phyloP scores from a whole-genome alignment of 2,888 invertebrate species.

The Molorchus minor region DNA sequence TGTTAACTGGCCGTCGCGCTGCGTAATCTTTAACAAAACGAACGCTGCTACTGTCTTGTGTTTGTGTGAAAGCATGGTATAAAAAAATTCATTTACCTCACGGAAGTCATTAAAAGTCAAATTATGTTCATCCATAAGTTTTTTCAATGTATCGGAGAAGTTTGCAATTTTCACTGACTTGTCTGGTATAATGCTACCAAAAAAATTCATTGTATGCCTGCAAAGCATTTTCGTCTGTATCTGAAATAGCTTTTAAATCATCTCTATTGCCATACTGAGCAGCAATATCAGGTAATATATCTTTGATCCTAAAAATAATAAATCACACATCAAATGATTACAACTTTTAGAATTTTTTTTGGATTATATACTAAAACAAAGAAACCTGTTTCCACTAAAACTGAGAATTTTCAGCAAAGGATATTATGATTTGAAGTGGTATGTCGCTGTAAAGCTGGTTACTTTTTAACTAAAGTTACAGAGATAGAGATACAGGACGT shows the following conservation, averaged over 20 bases:
- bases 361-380: too few species aligned
- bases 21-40: too few species aligned
- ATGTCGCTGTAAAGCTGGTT: neutral
- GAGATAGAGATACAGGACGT: too few species aligned
- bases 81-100: constrained; percentile 37
- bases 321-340: neutral
- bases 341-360: too few species aligned
- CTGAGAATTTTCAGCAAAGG: too few species aligned
- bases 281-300: constrained; percentile 45
- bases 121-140: constrained; percentile 46
- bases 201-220: constrained; percentile 43
- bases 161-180: constrained; percentile 49
- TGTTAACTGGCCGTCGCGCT: too few species aligned
- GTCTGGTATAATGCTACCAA: constrained; percentile 41
- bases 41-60: too few species aligned
- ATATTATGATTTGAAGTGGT: too few species aligned
- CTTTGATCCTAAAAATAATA: constrained; percentile 43
- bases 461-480: too few species aligned
- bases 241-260: constrained; percentile 35
- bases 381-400: too few species aligned
- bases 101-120: constrained; percentile 44
- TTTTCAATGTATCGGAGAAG: constrained; percentile 46
- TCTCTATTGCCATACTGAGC: constrained; percentile 30
- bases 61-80: too few species aligned
- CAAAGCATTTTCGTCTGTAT: constrained; percentile 41